Evolutionary conservation across 2,113 vertebrate species (phyloP).

Genomic region (Perca fluviatilis): DNA sequence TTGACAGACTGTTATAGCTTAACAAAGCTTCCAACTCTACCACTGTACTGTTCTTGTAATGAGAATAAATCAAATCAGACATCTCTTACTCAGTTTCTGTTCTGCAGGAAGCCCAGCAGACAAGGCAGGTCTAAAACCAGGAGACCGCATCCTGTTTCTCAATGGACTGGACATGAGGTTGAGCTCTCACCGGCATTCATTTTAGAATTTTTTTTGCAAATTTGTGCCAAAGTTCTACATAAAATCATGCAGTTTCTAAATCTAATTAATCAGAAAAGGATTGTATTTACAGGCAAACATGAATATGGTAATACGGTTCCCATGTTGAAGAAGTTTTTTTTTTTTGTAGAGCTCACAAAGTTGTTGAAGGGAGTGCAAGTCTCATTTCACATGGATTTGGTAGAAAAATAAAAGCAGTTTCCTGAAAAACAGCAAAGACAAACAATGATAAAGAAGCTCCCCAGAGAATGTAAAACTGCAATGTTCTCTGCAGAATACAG

Average conservation of each 20-base stretch:
- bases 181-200: constrained; percentile 24
- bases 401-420: neutral
- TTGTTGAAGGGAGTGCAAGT: neutral
- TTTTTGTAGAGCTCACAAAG: constrained; percentile 8
- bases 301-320: neutral
- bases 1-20: neutral
- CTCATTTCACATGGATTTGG: neutral
- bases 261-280: neutral
- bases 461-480: neutral
- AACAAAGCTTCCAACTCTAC: neutral
- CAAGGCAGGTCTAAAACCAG: constrained; percentile 93
- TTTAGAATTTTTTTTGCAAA: neutral
- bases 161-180: constrained; percentile 99
- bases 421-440: constrained; percentile 25
- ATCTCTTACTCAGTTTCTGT: constrained; percentile 14
- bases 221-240: neutral
- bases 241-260: neutral
- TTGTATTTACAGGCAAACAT: neutral
- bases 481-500: neutral
- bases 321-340: constrained; percentile 6
- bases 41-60: neutral
- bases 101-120: constrained; percentile 93
- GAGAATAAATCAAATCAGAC: neutral
- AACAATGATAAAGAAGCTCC: constrained; percentile 4
- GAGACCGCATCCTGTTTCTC: constrained; percentile 96